Conservation (phyloP, 2,113 vertebrate species). For the Sialia sialis region DNA sequence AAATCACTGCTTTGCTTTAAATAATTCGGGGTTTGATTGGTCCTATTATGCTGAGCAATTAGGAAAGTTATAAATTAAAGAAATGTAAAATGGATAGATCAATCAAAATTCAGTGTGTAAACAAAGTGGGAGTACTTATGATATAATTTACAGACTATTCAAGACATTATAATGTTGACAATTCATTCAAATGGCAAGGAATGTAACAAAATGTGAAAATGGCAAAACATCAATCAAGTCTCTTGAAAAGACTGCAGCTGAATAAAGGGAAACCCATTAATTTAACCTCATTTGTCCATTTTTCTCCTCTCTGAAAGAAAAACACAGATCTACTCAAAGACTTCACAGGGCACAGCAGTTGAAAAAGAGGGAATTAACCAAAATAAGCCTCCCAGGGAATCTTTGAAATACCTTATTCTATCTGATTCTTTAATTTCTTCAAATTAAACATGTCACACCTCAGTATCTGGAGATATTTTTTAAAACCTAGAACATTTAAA, state of each 20-base stretch:
- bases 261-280: neutral
- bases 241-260: neutral
- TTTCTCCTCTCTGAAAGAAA: conserved; percentile 1
- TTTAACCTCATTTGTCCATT: neutral
- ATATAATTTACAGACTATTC: neutral
- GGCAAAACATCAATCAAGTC: neutral
- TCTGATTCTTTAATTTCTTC: neutral
- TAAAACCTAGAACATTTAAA: neutral
- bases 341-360: neutral
- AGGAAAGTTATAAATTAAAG: neutral
- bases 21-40: neutral
- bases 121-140: neutral
- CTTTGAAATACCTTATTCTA: neutral
- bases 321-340: neutral
- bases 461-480: neutral
- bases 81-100: neutral
- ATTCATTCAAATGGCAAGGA: conserved; percentile 1
- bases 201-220: neutral
- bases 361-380: neutral
- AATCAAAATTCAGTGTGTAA: neutral
- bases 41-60: neutral
- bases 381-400: neutral
- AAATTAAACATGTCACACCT: neutral
- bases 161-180: neutral
- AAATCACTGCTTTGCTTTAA: neutral